phyloP scores from a whole-genome alignment of 2,113 vertebrate species.

The Pipa parva region DNA sequence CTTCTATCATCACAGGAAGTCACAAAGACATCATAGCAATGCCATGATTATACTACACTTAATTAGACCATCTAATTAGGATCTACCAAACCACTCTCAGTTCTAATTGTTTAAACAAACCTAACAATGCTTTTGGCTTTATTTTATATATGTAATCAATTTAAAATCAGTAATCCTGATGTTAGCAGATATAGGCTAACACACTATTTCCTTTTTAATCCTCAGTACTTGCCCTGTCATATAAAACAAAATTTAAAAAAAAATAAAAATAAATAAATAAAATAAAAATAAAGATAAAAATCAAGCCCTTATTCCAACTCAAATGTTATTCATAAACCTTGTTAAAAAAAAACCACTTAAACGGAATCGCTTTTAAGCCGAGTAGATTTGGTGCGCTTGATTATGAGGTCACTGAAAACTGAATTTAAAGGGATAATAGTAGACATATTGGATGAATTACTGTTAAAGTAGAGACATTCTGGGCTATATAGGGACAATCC shows the following conservation, averaged over 20 bases:
- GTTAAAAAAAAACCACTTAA: slow-evolving; percentile 12
- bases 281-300: slow-evolving; percentile 14
- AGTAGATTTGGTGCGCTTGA: too few relatives aligned
- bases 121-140: slow-evolving; percentile 14
- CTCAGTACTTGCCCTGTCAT: slow-evolving; percentile 3
- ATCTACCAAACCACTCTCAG: slow-evolving; percentile 7
- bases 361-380: neutral
- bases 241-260: slow-evolving; percentile 27
- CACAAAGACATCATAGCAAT: neutral
- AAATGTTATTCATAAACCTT: slow-evolving; percentile 15
- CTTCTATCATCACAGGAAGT: neutral
- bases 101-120: slow-evolving; percentile 23
- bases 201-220: neutral
- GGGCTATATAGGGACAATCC: neutral
- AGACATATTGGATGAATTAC: too few relatives aligned
- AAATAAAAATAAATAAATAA: too few relatives aligned
- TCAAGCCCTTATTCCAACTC: slow-evolving; percentile 5
- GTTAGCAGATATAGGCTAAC: neutral
- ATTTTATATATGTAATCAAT: slow-evolving; percentile 4
- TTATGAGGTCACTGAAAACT: too few relatives aligned
- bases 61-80: slow-evolving; percentile 18
- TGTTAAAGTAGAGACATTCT: too few relatives aligned
- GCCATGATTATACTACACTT: neutral
- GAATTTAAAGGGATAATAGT: too few relatives aligned
- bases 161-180: slow-evolving; percentile 2